Percentiles rank a stretch among this genome's conserved stretches.
Conservation (phyloP, 1,140 invertebrate genomes). For the Zaprionus lachaisei region DNA sequence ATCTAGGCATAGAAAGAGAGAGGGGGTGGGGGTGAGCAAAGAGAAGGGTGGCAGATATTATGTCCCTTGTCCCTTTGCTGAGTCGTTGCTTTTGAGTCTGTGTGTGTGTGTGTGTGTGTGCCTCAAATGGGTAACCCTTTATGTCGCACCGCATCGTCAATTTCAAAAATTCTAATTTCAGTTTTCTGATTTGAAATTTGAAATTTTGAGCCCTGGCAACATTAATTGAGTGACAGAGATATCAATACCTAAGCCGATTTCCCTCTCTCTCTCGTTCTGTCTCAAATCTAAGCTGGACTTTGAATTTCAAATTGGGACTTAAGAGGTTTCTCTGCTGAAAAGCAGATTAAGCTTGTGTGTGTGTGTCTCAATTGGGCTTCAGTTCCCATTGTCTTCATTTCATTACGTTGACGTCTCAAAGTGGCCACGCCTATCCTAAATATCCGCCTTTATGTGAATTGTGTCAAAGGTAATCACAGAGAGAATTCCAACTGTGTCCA, state of each 20-base stretch:
- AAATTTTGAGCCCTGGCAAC: background rate
- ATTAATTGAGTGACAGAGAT: no score
- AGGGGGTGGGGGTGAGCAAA: no score
- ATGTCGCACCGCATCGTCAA: background rate
- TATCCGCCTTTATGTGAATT: no score
- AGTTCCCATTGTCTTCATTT: background rate
- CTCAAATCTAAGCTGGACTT: background rate
- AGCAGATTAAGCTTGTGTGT: background rate
- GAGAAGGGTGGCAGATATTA: background rate
- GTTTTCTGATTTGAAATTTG: conserved; percentile 2
- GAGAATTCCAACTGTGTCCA: no score
- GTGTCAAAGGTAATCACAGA: no score
- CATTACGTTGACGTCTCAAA: background rate
- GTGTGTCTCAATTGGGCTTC: background rate
- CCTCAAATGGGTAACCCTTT: no score
- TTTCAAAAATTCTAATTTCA: conserved; percentile 3
- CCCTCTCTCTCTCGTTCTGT: background rate
- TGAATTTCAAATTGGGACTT: background rate
- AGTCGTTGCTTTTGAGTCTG: conserved; percentile 56
- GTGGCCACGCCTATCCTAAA: background rate
- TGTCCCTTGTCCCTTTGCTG: conserved; percentile 55
- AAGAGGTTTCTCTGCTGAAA: background rate
- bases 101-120: no score
- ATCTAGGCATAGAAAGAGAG: conserved; percentile 11
- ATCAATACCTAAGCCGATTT: no score